Evolutionary conservation across 1,140 invertebrate species (phyloP), one percentile per base, ranked within the genome.

Genomic region (Solenopsis fugax): DNA sequence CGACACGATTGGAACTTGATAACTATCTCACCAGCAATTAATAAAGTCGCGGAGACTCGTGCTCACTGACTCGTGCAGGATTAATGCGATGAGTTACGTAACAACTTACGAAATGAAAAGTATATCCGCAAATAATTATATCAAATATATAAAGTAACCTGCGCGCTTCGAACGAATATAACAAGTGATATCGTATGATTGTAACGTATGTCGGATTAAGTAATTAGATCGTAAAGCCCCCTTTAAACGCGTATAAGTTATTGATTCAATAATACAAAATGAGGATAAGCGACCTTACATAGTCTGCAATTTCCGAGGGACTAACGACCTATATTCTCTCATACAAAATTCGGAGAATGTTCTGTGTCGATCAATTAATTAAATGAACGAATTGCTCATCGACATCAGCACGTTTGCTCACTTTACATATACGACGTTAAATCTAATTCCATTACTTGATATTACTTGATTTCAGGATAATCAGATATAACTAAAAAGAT

Each of bases 1-100:
- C 78, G 78, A 72, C 37, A 48, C 80, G 41, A 73, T 82, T 67
- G 67, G 18, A 37, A 73, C 54, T 75, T 60, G 80, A 75, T 84
- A 84, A 73, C 24, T 50, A 82, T 72, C 54, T 16, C 41, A 16
- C 65, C 12, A 18, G 41, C 29, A 82, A 82, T 82, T 73, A 82
- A 58, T 48, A 34, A 56, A 73, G 10, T 73, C 37, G 37, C 18
- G 21, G 18, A 18, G 37, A 58, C 54, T 75, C 65, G 41, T 48
- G 41, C 54, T 41, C 45, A 13, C 13, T 67, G 48, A 65, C 62
- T 65, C 13, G 12, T 13, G 18, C 29, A 29, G 48, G 4, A 69
- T 24, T 24, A 24, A 45, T 41, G 21, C 24, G 65, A 10, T 16
- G 5, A 58, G 10, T 72, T 72, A 58, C n/a, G 52, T 58, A 82